These are phyloP conservation scores for Eubucco bourcierii DNA, from an alignment of 2,113 vertebrate species.

Conservation along the genomic window DNA sequence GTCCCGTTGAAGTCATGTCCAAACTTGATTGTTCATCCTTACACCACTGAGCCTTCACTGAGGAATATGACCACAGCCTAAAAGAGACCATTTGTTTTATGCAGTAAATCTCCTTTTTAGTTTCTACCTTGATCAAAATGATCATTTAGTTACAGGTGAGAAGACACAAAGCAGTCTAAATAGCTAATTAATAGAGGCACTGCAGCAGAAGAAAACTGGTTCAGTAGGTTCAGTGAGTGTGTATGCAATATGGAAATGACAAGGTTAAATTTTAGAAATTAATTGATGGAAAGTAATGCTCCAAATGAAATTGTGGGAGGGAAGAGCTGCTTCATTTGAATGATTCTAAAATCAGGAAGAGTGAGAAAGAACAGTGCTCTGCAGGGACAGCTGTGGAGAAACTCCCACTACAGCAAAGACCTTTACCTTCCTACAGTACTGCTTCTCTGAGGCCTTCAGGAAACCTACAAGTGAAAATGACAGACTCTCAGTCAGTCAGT, in stretches of 20 bases:
- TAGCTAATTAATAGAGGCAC: not conserved
- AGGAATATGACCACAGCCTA: not conserved
- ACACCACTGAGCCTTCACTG: not conserved
- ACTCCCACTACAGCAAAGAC: not conserved
- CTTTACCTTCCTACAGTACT: not conserved
- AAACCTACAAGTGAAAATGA: not conserved
- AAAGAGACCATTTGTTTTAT: not conserved
- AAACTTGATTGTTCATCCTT: not conserved
- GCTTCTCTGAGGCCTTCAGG: not conserved
- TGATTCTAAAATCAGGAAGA: not conserved
- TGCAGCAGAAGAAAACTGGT: not conserved
- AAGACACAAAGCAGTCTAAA: not conserved
- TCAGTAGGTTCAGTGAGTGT: not conserved
- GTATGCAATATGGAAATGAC: not conserved
- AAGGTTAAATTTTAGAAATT: not conserved
- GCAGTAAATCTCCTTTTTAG: not conserved
- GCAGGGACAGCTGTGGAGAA: not conserved
- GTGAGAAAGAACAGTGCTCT: not conserved
- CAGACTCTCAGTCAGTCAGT: not conserved
- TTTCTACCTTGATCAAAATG: not conserved
- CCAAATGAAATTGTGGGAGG: not conserved
- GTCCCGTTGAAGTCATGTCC: not conserved
- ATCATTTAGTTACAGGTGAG: not conserved
- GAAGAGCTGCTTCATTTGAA: not conserved
- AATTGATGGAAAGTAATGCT: not conserved